Evolutionary conservation across 2,113 vertebrate species (phyloP).

Genomic region (Synchiropus splendidus): DNA sequence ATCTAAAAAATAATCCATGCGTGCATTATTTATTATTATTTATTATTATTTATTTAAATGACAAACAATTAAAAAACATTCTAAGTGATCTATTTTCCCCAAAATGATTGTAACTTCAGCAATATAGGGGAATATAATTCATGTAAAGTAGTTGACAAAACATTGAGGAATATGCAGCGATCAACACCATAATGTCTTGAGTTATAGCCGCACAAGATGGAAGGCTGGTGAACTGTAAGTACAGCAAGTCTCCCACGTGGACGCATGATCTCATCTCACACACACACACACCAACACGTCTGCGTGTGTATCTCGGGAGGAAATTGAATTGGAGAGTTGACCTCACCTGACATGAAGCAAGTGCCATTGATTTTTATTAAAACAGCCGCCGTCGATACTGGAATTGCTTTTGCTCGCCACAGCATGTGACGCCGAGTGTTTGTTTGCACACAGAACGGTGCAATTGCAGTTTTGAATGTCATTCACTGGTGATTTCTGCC

Average conservation of each 20-base stretch:
- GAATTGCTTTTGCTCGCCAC: constrained; percentile 59
- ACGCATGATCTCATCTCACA: neutral
- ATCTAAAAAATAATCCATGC: no score
- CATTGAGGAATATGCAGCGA: no score
- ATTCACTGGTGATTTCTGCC: no score
- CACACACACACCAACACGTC: constrained; percentile 6
- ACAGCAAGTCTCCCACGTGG: neutral
- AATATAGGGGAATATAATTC: no score
- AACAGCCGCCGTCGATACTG: constrained; percentile 53
- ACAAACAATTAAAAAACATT: no score
- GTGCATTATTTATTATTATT: no score
- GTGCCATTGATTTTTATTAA: constrained; percentile 63
- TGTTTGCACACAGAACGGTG: constrained; percentile 12
- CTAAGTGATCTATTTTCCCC: no score
- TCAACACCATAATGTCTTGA: no score
- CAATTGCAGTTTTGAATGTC: neutral
- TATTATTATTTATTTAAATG: no score
- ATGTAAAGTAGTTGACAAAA: no score
- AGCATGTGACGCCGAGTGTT: constrained; percentile 1
- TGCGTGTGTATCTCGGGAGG: constrained; percentile 31
- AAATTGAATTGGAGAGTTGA: constrained; percentile 60
- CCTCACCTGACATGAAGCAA: constrained; percentile 51
- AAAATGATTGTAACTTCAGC: no score
- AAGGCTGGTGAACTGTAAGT: neutral
- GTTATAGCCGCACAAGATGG: no score